phyloP scores from a whole-genome alignment of 1,140 invertebrate species.

The Globodera rostochiensis region DNA sequence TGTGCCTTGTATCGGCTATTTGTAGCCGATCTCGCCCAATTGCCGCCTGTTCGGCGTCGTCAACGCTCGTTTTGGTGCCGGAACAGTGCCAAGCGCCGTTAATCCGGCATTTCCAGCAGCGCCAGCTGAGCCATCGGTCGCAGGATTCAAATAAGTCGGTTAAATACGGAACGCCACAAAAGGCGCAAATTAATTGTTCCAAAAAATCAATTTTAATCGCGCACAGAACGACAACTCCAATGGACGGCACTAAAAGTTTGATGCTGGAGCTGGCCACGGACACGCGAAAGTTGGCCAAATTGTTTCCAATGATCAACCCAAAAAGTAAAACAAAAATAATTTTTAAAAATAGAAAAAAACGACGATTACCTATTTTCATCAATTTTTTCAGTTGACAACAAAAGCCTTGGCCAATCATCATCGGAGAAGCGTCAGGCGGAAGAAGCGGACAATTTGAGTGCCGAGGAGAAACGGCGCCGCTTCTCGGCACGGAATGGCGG shows the following conservation, averaged over 20 bases:
- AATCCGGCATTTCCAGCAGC: constrained; percentile 24
- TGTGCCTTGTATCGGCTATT: background rate
- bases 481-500: background rate
- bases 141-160: background rate
- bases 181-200: background rate
- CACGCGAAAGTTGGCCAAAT: constrained; percentile 23
- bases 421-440: background rate
- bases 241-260: constrained; percentile 16
- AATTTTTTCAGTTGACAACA: background rate
- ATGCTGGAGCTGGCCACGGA: constrained; percentile 20
- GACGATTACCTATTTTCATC: background rate
- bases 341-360: background rate
- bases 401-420: background rate
- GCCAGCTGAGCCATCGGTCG: constrained; percentile 10
- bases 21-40: background rate
- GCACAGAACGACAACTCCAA: background rate
- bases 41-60: background rate
- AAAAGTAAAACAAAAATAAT: constrained; percentile 16
- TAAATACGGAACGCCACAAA: background rate
- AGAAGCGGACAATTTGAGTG: background rate
- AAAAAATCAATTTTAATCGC: background rate
- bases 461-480: background rate
- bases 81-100: constrained; percentile 26
- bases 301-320: constrained; percentile 23
- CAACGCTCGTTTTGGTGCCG: background rate